Conservation (phyloP, 2,113 vertebrate genomes). For the Strix uralensis region DNA sequence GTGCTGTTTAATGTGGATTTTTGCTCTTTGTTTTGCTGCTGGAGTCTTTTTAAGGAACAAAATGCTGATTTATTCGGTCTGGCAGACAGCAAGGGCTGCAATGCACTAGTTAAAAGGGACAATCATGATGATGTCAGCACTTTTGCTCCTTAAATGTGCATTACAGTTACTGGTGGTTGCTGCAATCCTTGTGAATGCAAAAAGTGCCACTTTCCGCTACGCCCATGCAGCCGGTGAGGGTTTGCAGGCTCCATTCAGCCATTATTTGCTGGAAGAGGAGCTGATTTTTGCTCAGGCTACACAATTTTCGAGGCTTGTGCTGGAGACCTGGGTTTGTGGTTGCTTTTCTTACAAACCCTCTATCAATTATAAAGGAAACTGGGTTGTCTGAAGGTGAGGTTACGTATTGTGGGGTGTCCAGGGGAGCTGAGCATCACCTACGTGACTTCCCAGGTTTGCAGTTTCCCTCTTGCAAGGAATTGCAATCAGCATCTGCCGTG, state of each 20-base stretch:
- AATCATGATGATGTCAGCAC: background rate
- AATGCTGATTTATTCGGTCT: background rate
- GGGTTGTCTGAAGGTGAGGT: background rate
- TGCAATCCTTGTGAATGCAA: background rate
- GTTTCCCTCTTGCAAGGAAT: background rate
- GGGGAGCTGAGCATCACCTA: background rate
- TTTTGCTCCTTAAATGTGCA: background rate
- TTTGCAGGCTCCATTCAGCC: accelerated
- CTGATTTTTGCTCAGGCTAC: background rate
- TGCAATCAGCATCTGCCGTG: background rate
- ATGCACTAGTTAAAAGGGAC: background rate
- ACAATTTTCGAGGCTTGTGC: background rate
- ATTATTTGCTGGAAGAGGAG: background rate
- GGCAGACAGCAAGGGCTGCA: background rate
- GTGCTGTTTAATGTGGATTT: background rate
- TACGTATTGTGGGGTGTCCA: accelerated
- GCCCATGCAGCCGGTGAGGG: accelerated
- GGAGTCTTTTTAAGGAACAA: background rate
- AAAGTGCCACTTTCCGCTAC: background rate
- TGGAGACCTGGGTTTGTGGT: too few relatives aligned
- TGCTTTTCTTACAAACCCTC: background rate
- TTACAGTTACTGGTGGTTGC: background rate
- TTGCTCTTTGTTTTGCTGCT: background rate
- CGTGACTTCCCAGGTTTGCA: background rate
- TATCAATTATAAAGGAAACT: background rate